These are phyloP conservation scores for Microchrysa polita DNA, from an alignment of 2,888 invertebrate species.

Conservation along the genomic window DNA sequence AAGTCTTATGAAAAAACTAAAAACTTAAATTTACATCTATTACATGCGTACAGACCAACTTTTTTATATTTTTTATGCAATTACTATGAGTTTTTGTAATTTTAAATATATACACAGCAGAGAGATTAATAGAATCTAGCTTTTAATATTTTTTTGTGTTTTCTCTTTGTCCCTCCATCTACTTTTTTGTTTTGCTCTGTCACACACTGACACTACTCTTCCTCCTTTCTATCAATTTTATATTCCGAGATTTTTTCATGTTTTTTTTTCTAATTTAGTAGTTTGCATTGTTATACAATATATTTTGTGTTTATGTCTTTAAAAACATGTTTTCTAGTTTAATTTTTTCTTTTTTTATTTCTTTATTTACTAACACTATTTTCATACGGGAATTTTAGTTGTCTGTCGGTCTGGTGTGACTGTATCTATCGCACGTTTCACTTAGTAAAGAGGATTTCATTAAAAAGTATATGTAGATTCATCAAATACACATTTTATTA, in stretches of 20 bases:
- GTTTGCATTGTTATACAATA: not conserved
- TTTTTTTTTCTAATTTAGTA: slow-evolving; percentile 22
- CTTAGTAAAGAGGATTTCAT: not conserved
- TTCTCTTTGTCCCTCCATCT: too few species aligned
- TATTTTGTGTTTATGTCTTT: too few species aligned
- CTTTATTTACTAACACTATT: not conserved
- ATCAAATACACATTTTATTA: not conserved
- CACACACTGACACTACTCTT: too few species aligned
- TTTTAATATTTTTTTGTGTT: not conserved
- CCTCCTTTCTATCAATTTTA: not conserved
- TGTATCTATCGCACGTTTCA: not conserved
- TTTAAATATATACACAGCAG: slow-evolving; percentile 49
- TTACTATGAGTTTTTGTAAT: slow-evolving; percentile 47
- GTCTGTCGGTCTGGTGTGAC: not conserved
- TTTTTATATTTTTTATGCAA: slow-evolving; percentile 46
- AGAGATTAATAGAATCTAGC: slow-evolving; percentile 44
- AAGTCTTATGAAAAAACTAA: slow-evolving; percentile 50
- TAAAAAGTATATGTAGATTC: not conserved
- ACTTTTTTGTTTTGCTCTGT: too few species aligned
- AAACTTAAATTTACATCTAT: slow-evolving; percentile 50
- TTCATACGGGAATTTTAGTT: not conserved
- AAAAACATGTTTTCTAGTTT: not conserved
- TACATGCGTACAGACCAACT: slow-evolving; percentile 51
- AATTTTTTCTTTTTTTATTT: not conserved
- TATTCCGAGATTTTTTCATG: slow-evolving; percentile 12